Evolutionary conservation across 2,113 vertebrate species (phyloP).

Genomic region (Rhagologus leucostigma): DNA sequence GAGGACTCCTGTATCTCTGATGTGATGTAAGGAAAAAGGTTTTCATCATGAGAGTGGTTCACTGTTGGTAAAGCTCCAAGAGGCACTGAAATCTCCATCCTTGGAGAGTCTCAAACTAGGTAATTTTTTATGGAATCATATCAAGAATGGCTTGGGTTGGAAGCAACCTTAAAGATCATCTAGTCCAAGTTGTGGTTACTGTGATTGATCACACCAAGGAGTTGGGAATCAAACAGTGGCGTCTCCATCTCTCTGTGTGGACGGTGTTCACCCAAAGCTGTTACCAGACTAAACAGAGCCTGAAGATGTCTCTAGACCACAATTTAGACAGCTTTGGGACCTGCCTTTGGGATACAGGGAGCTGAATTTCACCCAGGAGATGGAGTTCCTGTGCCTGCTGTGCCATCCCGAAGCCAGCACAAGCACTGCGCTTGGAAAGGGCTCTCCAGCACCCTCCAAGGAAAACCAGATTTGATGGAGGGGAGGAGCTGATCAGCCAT

Average conservation of each 20-base stretch:
- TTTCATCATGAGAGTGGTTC: not conserved
- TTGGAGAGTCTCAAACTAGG: not conserved
- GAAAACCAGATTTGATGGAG: not conserved
- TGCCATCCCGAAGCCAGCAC: not conserved
- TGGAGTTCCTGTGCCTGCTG: not conserved
- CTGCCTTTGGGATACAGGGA: not conserved
- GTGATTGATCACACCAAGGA: not conserved
- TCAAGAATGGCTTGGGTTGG: not conserved
- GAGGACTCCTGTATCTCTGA: not conserved
- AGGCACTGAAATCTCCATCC: not conserved
- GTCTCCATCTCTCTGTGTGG: not conserved
- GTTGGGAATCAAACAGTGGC: not conserved
- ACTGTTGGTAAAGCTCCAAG: not conserved
- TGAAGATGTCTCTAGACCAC: not conserved
- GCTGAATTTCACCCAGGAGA: not conserved
- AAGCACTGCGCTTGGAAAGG: rapidly evolving
- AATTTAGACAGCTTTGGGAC: not conserved
- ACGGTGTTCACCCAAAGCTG: not conserved
- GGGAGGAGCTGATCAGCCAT: not conserved
- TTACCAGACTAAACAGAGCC: not conserved
- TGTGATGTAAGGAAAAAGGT: not conserved
- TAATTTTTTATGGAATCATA: not conserved
- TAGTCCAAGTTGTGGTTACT: not conserved
- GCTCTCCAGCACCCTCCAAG: not conserved
- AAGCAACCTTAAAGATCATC: not conserved